Percentiles rank a stretch among this genome's conserved stretches.
These are phyloP conservation scores for Oreamnos americanus DNA, from an alignment of 2,113 vertebrate genomes.

Conservation along the genomic window DNA sequence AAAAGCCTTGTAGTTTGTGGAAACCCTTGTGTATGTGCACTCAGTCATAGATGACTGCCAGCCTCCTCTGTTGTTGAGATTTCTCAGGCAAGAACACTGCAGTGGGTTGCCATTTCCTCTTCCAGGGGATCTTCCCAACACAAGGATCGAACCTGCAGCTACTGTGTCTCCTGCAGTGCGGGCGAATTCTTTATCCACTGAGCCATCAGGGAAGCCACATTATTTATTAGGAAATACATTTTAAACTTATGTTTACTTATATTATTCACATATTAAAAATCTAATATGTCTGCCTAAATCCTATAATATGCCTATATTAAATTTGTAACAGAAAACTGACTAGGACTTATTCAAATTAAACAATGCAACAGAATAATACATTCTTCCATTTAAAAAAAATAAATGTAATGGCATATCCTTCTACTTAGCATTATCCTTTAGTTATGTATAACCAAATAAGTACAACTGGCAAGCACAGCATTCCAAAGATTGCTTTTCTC, in stretches of 20 bases:
- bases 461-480: neutral
- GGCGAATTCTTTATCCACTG: neutral
- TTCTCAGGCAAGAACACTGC: neutral
- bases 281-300: neutral
- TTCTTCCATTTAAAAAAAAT: neutral
- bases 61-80: neutral
- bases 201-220: neutral
- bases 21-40: neutral
- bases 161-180: neutral
- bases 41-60: neutral
- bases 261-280: neutral
- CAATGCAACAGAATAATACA: neutral
- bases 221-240: neutral
- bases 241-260: neutral
- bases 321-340: slow-evolving; percentile 18
- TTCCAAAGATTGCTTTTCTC: neutral
- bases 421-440: neutral
- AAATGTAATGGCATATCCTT: neutral
- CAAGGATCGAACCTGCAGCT: neutral
- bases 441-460: neutral
- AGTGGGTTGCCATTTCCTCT: neutral
- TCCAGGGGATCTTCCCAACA: neutral
- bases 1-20: neutral
- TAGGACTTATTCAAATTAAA: neutral
- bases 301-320: neutral